Evolutionary conservation across 2,113 vertebrate genomes (phyloP), one percentile per base, ranked within the genome.

Genomic region (Todiramphus chloris): DNA sequence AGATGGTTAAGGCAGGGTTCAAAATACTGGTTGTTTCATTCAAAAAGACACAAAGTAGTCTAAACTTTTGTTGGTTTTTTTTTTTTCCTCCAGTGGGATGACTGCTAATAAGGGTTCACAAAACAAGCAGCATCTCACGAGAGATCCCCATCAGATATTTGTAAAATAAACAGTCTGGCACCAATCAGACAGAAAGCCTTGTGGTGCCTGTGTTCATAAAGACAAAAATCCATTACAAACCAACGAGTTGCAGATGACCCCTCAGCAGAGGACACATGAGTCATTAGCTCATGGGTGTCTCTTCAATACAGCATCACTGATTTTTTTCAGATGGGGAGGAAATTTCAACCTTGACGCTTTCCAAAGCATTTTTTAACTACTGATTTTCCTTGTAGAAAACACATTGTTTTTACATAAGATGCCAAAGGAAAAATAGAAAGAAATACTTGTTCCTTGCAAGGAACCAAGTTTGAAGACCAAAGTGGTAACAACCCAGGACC

Each of bases 1-100:
- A 94, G 97, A 98, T 97, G 97, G 97, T 98, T 98, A 97, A 97
- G 83, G 91, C 94, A 97, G 98, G 98, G 98, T 97, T 98, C 98
- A 98, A 98, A 96, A 98, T 97, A 97, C 96, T 96, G 96, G 72
- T 78, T 77, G 56, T 30, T 69, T 87, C 27, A 50, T 91, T 96
- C 74, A 94, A 84, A 87, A 94, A 89, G 82, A 23, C 73, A 90
- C 13, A 62, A 64, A 91, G 35, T 23, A 50, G 56, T 50, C 62
- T 39, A 67, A 37, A 41, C 11, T 14, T 9, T 10, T 12, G 48
- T 17, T 37, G 33, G 3, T 44, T 67, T 31, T 11, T 31, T 14
- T 46, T 19, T 35, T 11, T 56, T 5, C 3, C 30, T 3, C n/a
- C 60, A 77, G 73, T 0, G 2, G 23, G 86, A 33, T 53, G 48